A percentile compares a stretch with the other conserved stretches of the same genome.
phyloP scores from a whole-genome alignment of 2,888 invertebrate species.

The Crematogaster levior region DNA sequence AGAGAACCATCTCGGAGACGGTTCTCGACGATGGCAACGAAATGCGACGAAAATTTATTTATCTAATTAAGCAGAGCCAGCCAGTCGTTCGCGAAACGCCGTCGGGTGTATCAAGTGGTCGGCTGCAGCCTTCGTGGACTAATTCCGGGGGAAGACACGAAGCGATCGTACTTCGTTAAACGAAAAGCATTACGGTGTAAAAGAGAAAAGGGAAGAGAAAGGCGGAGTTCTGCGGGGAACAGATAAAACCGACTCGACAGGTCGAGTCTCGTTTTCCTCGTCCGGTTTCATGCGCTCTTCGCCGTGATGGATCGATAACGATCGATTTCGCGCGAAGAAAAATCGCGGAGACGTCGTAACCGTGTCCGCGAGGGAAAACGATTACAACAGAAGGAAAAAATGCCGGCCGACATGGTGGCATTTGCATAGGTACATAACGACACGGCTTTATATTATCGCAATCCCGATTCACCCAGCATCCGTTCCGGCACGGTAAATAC shows the following conservation, averaged over 20 bases:
- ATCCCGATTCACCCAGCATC: constrained; percentile 21
- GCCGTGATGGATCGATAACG: constrained; percentile 42
- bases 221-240: not conserved
- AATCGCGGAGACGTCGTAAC: not conserved
- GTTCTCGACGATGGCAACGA: constrained; percentile 24
- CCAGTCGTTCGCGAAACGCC: constrained; percentile 36
- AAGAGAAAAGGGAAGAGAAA: not conserved
- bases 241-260: constrained; percentile 9
- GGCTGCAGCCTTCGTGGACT: constrained; percentile 52
- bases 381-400: not conserved
- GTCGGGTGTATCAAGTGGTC: constrained; percentile 30
- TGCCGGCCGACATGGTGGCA: not conserved
- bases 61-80: constrained; percentile 63
- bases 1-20: constrained; percentile 31
- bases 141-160: constrained; percentile 52
- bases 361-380: not conserved
- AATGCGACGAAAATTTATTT: constrained; percentile 69
- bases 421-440: constrained; percentile 27
- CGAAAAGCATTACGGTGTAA: constrained; percentile 50
- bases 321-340: constrained; percentile 34
- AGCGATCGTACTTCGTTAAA: constrained; percentile 62
- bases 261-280: constrained; percentile 17
- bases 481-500: constrained; percentile 16
- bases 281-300: not conserved
- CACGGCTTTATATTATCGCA: constrained; percentile 20